phyloP scores from a whole-genome alignment of 2,888 invertebrate genomes.

The Papilio elwesi region DNA sequence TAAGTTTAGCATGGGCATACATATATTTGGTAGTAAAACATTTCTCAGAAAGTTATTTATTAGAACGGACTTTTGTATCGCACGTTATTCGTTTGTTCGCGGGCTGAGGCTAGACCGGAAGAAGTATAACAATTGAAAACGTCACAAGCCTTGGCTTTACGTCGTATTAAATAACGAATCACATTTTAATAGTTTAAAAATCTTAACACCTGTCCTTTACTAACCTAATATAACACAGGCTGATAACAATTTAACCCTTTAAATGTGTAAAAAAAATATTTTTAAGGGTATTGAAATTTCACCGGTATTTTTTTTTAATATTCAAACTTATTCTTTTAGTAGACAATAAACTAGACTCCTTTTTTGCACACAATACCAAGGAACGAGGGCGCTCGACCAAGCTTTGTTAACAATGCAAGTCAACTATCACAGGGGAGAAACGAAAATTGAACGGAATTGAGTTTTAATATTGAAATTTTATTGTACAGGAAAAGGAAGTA shows the following conservation, averaged over 20 bases:
- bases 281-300: not conserved
- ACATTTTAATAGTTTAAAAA: not conserved
- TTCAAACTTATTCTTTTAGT: constrained; percentile 48
- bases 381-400: constrained; percentile 60
- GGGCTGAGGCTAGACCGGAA: too few species aligned
- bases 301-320: constrained; percentile 24
- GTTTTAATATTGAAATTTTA: constrained; percentile 42
- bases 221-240: constrained; percentile 42
- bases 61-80: too few species aligned
- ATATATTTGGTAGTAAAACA: too few species aligned
- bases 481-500: constrained; percentile 26
- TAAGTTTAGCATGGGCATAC: too few species aligned
- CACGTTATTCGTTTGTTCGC: too few species aligned
- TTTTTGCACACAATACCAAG: constrained; percentile 66
- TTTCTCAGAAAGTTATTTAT: not conserved
- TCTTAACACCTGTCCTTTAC: constrained; percentile 27
- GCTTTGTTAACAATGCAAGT: constrained; percentile 57
- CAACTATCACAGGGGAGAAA: constrained; percentile 54
- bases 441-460: constrained; percentile 44
- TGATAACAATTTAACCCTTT: constrained; percentile 37
- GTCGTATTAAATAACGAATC: too few species aligned
- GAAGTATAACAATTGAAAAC: not conserved
- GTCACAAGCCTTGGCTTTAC: too few species aligned
- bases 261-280: constrained; percentile 30
- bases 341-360: constrained; percentile 61